A percentile compares a stretch with the other conserved stretches of the same genome.
Evolutionary conservation across 2,113 vertebrate species (phyloP).

Genomic region (Alethe diademata): DNA sequence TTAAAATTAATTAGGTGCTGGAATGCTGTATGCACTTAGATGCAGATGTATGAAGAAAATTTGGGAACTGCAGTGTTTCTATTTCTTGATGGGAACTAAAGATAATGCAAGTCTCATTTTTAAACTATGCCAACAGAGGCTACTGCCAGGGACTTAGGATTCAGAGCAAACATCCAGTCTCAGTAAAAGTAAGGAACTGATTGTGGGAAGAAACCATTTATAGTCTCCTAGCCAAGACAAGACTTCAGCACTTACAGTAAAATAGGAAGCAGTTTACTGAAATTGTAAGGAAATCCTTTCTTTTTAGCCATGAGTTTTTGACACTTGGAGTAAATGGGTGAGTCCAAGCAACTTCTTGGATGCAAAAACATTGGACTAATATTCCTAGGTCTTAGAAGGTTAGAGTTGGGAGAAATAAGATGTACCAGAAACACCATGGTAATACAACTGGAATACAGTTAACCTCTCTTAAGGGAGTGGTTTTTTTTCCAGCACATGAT

Average conservation of each 20-base stretch:
- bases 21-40: neutral
- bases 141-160: neutral
- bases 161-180: neutral
- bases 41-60: neutral
- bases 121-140: neutral
- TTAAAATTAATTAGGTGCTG: conserved; percentile 13
- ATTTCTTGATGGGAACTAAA: neutral
- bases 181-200: conserved; percentile 7
- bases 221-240: neutral
- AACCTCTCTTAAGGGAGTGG: neutral
- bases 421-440: neutral
- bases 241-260: conserved; percentile 9
- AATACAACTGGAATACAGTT: neutral
- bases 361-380: neutral
- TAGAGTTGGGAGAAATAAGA: neutral
- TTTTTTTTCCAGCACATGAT: neutral
- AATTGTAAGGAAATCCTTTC: neutral
- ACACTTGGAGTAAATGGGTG: neutral
- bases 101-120: conserved; percentile 1
- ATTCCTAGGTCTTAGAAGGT: neutral
- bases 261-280: conserved; percentile 3
- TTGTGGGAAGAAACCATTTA: neutral
- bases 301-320: neutral
- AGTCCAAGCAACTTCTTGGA: neutral
- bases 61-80: neutral